Evolutionary conservation across 2,113 vertebrate genomes (phyloP), one percentile per base, ranked within the genome.

Genomic region (Microtus pennsylvanicus): DNA sequence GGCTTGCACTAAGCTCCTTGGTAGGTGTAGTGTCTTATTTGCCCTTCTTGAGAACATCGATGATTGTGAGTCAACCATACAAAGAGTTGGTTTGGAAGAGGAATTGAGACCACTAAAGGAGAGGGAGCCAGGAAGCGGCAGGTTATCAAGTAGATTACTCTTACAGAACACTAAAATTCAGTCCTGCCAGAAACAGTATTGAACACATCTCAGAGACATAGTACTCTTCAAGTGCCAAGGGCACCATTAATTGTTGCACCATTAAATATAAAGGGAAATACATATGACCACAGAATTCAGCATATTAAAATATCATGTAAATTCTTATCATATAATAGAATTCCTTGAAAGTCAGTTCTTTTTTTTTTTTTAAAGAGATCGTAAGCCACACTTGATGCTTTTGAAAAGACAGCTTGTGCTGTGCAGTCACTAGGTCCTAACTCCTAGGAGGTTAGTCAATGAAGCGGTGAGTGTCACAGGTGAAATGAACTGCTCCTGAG

Each of bases 401-500:
- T 92, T 58, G 3, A 21, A 22, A 93, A 82, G 10, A 14, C 4
- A 61, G 2, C 55, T 80, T 93, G 19, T 81, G 75, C 11, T 61
- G 75, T 52, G 67, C 38, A 93, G 65, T 87, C n/a, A 38, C 75
- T 95, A 81, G 81, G 95, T 88, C n/a, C 33, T 88, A 52, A 90
- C 50, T 97, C 55, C 69, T 70, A 67, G 7, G 55, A 80, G 7
- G 14, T 61, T 45, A 92, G 50, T 58, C 70, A 90, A 33, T 65
- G 24, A 76, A 45, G 3, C 76, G 52, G 87, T 77, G 58, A 63
- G 87, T 77, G 58, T 86, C 50, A 95, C 22, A 61, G 76, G 72
- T 94, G 47, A 95, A 94, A 78, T 45, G 63, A 94, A 75, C 94
- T 91, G 26, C 78, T 91, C 63, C 94, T 83, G 87, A 94, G 11